These are phyloP conservation scores for Oeneis ivallda DNA, from an alignment of 2,888 invertebrate species.

Conservation along the genomic window DNA sequence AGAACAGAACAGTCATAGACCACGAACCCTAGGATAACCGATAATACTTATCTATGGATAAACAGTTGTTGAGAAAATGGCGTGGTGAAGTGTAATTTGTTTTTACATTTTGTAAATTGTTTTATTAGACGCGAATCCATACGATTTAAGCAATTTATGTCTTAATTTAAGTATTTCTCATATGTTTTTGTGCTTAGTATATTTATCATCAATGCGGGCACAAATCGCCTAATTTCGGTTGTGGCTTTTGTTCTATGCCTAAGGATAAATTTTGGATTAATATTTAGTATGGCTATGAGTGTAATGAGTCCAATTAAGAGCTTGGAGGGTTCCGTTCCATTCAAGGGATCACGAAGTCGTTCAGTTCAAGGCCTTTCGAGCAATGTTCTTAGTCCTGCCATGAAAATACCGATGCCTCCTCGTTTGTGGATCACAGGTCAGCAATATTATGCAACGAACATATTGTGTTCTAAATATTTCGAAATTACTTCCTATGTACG, in stretches of 20 bases:
- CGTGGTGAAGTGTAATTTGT: constrained; percentile 67
- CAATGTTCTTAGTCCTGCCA: constrained; percentile 60
- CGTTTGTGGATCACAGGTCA: constrained; percentile 77
- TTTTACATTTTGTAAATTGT: constrained; percentile 74
- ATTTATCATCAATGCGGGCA: constrained; percentile 46
- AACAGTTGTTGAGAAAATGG: constrained; percentile 53
- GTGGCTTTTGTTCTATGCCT: constrained; percentile 59
- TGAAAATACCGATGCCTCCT: constrained; percentile 79
- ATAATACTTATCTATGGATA: background rate
- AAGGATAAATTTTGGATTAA: constrained; percentile 58
- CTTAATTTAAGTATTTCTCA: constrained; percentile 47
- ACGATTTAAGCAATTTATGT: constrained; percentile 65
- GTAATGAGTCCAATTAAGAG: constrained; percentile 59
- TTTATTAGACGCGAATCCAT: constrained; percentile 73
- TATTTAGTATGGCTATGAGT: constrained; percentile 52
- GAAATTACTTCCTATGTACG: background rate
- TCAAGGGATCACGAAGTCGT: constrained; percentile 63
- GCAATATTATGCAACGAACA: constrained; percentile 46
- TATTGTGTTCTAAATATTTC: constrained; percentile 32
- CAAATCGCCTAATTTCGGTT: constrained; percentile 56
- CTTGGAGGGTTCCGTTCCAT: constrained; percentile 49
- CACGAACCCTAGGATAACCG: no score
- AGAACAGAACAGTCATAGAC: no score
- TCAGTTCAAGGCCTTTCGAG: constrained; percentile 71
- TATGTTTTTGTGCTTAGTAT: constrained; percentile 45